phyloP scores from a whole-genome alignment of 2,113 vertebrate genomes.

The Ranitomeya imitator region DNA sequence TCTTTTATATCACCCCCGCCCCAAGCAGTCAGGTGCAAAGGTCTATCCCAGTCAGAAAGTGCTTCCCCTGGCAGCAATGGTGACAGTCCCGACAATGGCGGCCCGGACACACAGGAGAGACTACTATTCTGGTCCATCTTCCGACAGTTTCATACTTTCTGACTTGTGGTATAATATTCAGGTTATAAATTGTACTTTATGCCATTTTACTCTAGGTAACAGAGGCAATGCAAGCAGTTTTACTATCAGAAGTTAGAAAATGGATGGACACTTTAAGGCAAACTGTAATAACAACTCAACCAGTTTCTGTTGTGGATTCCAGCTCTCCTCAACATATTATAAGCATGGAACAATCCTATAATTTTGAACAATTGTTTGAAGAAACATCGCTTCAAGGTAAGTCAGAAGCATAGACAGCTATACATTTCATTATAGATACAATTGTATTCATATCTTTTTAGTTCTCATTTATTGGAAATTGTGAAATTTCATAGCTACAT shows the following conservation, averaged over 20 bases:
- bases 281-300: conserved; percentile 29
- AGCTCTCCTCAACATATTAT: conserved; percentile 30
- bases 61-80: no score
- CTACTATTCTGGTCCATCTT: no score
- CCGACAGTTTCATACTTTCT: background rate
- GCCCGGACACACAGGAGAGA: no score
- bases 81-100: no score
- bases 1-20: no score
- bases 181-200: background rate
- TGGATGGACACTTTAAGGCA: conserved; percentile 61
- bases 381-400: conserved; percentile 51
- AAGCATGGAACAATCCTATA: conserved; percentile 25
- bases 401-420: conserved; percentile 26
- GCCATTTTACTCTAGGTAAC: conserved; percentile 63
- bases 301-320: conserved; percentile 22
- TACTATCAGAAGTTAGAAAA: conserved; percentile 75
- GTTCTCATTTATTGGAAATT: no score
- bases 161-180: background rate
- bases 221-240: conserved; percentile 75
- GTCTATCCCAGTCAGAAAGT: no score
- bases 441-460: background rate
- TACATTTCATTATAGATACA: background rate
- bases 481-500: no score
- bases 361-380: conserved; percentile 32
- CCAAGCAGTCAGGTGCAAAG: no score